Evolutionary conservation across 2,113 vertebrate species (phyloP).

Genomic region (Macheiramphus alcinus): DNA sequence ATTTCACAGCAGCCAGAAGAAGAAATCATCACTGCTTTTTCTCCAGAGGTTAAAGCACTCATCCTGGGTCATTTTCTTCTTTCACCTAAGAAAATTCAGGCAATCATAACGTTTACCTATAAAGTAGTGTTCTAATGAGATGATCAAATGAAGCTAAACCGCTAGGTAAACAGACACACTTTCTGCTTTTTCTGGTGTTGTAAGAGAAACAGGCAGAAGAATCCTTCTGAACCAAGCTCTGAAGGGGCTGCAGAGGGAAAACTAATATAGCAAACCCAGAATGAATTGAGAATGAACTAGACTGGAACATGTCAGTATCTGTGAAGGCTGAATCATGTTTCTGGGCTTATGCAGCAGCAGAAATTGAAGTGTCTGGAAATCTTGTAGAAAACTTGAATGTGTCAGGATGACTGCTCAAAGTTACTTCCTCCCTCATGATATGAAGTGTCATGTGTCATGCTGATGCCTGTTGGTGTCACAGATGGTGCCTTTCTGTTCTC

Average conservation of each 20-base stretch:
- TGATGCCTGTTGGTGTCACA: not conserved
- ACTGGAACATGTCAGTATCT: not conserved
- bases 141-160: not conserved
- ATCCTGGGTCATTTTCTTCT: not conserved
- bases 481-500: not conserved
- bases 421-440: not conserved
- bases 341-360: not conserved
- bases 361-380: not conserved
- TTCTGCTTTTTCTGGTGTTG: not conserved
- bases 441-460: not conserved
- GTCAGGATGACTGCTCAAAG: not conserved
- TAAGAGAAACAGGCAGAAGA: not conserved
- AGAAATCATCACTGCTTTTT: not conserved
- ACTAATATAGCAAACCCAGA: constrained; percentile 2
- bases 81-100: not conserved
- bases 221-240: not conserved
- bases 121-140: not conserved
- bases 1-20: not conserved
- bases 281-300: constrained; percentile 7
- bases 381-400: not conserved
- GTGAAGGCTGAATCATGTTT: constrained; percentile 40
- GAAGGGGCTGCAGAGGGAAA: not conserved
- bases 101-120: not conserved
- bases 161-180: not conserved
- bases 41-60: not conserved